Base-by-base conservation (phyloP, 2,888 invertebrate species). In the Chydorus sphaericus region DNA sequence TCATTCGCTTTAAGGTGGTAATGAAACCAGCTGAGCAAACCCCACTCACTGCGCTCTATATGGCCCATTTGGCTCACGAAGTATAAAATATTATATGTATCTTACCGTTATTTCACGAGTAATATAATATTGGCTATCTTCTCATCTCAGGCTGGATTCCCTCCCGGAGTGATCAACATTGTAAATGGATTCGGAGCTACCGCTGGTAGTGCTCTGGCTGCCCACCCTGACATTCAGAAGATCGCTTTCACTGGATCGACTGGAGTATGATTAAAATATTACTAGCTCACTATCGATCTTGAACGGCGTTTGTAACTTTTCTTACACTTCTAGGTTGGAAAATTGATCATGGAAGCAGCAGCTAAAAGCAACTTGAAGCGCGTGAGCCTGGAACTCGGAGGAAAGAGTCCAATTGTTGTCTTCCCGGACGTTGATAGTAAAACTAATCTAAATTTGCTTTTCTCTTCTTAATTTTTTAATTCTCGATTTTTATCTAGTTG, bases 11-110 rank as follows among this genome's bases (percentile, higher is more conserved):
- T n/a, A n/a, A n/a, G n/a, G n/a, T 85, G 33, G 77, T 90, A 8
- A 70, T 90, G 66, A 90, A 90, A 67, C 84, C 87, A 3, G 82
- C 90, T 0, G 89, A 91, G 66, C 87, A 88, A 69, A 90, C 89
- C 0, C 86, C 88, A 1, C 71, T 90, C 4, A 79, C 82, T 1
- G 87, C 88, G 4, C 71, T 88, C 11, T 79, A 82, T 62, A 70
- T 83, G 54, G 89, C 83, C 8, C 76, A 81, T 3, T 71, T 91
- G 30, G 68, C 76, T 20, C 81, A 79, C 64, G 87, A 90, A 73
- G 75, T 73, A 58, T 26, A 20, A n/a, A 30, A 50, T 29, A 26
- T 14, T 37, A 23, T 29, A 14, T 57, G 28, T 26, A 11, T 23
- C 26, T 14, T n/a, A n/a, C n/a, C n/a, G n/a, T n/a, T n/a, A n/a